These are phyloP conservation scores for Latheticus oryzae DNA, from an alignment of 2,888 invertebrate genomes.

Conservation along the genomic window DNA sequence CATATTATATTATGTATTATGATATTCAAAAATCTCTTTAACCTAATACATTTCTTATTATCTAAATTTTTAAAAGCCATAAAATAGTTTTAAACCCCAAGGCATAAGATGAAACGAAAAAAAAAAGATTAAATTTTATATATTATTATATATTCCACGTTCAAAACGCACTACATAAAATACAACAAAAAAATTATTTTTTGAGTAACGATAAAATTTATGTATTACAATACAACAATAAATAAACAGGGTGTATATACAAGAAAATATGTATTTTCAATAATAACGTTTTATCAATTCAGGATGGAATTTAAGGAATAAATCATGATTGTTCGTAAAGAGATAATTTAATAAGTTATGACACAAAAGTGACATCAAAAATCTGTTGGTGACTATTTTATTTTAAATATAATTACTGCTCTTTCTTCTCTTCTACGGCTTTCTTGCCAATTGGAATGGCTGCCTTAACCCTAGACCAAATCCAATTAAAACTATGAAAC, in stretches of 20 bases:
- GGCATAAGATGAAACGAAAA: no score
- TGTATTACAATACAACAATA: slow-evolving; percentile 52
- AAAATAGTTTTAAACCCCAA: no score
- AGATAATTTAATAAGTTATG: slow-evolving; percentile 46
- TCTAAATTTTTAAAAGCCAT: slow-evolving; percentile 34
- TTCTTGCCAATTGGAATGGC: slow-evolving; percentile 91
- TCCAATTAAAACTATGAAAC: slow-evolving; percentile 17
- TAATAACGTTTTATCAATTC: slow-evolving; percentile 47
- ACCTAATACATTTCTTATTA: slow-evolving; percentile 38
- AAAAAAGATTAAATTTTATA: no score
- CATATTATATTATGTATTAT: no score
- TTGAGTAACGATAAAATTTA: slow-evolving; percentile 48
- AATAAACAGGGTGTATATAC: slow-evolving; percentile 44
- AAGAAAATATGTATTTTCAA: slow-evolving; percentile 44
- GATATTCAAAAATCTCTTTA: slow-evolving; percentile 32
- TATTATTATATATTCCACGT: no score
- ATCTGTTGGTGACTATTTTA: slow-evolving; percentile 12
- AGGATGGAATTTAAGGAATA: slow-evolving; percentile 53
- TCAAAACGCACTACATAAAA: slow-evolving; percentile 30
- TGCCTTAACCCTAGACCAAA: slow-evolving; percentile 78
- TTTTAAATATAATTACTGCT: slow-evolving; percentile 73
- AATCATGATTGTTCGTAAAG: slow-evolving; percentile 49
- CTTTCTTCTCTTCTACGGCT: slow-evolving; percentile 85
- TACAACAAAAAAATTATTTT: slow-evolving; percentile 43
- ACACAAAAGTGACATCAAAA: slow-evolving; percentile 40